phyloP scores from a whole-genome alignment of 2,797 vertebrate species.

The Yasuhikotakia modesta region DNA sequence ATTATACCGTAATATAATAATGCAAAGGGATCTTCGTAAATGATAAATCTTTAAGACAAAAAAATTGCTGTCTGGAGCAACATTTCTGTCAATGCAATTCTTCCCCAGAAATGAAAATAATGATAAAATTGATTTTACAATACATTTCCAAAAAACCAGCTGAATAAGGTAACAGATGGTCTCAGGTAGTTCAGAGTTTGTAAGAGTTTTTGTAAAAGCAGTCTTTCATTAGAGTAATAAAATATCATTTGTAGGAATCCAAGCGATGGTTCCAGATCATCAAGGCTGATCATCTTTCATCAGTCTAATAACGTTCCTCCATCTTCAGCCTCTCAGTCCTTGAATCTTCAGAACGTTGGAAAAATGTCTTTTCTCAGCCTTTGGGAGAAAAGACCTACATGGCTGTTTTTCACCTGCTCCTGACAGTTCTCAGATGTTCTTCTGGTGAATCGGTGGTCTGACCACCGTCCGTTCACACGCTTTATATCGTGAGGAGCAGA shows the following conservation, averaged over 20 bases:
- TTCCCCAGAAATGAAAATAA: constrained; percentile 71
- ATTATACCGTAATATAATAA: constrained; percentile 50
- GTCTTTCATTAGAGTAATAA: constrained; percentile 78
- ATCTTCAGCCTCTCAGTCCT: constrained; percentile 52
- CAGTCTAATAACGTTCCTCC: constrained; percentile 30
- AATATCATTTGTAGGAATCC: constrained; percentile 80
- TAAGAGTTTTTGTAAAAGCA: constrained; percentile 82
- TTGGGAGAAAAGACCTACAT: constrained; percentile 32
- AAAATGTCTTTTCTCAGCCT: constrained; percentile 52
- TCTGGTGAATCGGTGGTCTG: constrained; percentile 39
- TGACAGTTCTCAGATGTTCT: constrained; percentile 47
- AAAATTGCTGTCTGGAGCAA: constrained; percentile 56
- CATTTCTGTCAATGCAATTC: constrained; percentile 62
- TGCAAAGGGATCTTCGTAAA: constrained; percentile 78
- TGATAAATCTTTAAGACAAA: constrained; percentile 76
- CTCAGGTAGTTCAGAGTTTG: constrained; percentile 80
- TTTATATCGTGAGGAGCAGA: constrained; percentile 48
- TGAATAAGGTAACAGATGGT: constrained; percentile 78
- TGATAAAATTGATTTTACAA: constrained; percentile 80
- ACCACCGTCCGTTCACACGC: constrained; percentile 5
- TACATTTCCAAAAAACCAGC: constrained; percentile 82
- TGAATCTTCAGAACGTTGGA: constrained; percentile 39
- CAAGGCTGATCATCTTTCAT: constrained; percentile 43
- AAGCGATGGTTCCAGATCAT: constrained; percentile 72
- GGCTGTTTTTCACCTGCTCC: constrained; percentile 43